phyloP scores from a whole-genome alignment of 2,797 vertebrate species.

The Hoplostethus atlanticus region DNA sequence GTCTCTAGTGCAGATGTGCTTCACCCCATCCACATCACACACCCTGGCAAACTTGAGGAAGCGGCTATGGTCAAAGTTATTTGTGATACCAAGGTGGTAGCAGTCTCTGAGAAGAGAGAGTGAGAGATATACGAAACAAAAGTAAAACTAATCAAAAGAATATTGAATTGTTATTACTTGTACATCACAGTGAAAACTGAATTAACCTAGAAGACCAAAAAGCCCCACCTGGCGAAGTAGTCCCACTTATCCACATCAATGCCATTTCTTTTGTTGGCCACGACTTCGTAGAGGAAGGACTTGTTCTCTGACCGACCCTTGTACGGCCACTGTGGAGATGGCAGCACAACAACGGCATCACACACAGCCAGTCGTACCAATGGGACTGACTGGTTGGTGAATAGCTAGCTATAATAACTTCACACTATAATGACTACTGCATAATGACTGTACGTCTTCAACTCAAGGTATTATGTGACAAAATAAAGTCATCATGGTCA shows the following conservation, averaged over 20 bases:
- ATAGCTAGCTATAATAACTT: too few species aligned
- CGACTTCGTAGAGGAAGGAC: constrained; percentile 96
- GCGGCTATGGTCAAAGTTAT: constrained; percentile 94
- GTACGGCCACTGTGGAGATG: constrained; percentile 87
- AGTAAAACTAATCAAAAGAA: not conserved
- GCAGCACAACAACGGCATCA: not conserved
- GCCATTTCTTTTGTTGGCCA: constrained; percentile 95
- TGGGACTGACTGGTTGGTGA: not conserved
- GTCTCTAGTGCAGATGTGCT: constrained; percentile 92
- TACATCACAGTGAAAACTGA: not conserved
- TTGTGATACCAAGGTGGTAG: constrained; percentile 94
- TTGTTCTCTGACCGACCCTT: constrained; percentile 88
- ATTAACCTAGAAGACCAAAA: not conserved
- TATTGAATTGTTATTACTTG: not conserved
- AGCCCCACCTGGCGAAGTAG: constrained; percentile 94
- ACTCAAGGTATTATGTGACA: not conserved
- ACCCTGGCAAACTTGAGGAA: constrained; percentile 93
- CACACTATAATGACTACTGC: not conserved
- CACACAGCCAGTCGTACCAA: too few species aligned
- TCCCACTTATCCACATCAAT: constrained; percentile 99
- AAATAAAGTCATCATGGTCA: not conserved
- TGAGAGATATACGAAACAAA: not conserved
- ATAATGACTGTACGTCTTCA: not conserved
- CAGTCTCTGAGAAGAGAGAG: constrained; percentile 88
- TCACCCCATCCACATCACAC: constrained; percentile 87